Evolutionary conservation across 2,797 vertebrate species (phyloP).

Genomic region (Peromyscus attwateri): DNA sequence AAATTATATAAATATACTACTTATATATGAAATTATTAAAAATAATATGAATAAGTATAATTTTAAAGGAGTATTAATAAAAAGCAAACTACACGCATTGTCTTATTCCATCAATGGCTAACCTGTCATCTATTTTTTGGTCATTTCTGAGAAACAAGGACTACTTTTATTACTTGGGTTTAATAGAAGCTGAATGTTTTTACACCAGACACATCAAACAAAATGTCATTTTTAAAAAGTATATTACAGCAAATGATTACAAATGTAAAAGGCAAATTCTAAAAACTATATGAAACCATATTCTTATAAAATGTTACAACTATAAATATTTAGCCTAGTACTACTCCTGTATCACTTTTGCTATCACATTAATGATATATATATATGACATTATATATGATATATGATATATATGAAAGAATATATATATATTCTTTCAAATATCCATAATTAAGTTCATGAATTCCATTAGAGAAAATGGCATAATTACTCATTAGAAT

Average conservation of each 20-base stretch:
- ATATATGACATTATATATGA: no score
- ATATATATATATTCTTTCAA: not conserved
- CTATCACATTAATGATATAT: slow-evolving; percentile 31
- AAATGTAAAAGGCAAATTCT: slow-evolving; percentile 38
- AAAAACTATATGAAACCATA: not conserved
- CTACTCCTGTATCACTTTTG: not conserved
- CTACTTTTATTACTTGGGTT: not conserved
- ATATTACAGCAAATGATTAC: not conserved
- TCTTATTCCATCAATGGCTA: not conserved
- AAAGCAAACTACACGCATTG: fast-evolving
- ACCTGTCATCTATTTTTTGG: not conserved
- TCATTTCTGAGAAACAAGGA: not conserved
- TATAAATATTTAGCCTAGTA: not conserved
- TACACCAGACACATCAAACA: not conserved
- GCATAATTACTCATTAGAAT: slow-evolving; percentile 57
- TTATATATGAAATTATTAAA: not conserved
- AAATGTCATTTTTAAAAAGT: not conserved
- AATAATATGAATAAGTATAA: not conserved
- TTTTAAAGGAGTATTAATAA: not conserved
- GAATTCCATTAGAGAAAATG: slow-evolving; percentile 38
- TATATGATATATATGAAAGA: no score
- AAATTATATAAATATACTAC: not conserved
- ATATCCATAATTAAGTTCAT: slow-evolving; percentile 64
- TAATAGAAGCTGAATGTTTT: not conserved
- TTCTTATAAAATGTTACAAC: slow-evolving; percentile 13